A percentile compares a stretch with the other conserved stretches of the same genome.
phyloP scores from a whole-genome alignment of 2,113 vertebrate species.

The Platanista minor region DNA sequence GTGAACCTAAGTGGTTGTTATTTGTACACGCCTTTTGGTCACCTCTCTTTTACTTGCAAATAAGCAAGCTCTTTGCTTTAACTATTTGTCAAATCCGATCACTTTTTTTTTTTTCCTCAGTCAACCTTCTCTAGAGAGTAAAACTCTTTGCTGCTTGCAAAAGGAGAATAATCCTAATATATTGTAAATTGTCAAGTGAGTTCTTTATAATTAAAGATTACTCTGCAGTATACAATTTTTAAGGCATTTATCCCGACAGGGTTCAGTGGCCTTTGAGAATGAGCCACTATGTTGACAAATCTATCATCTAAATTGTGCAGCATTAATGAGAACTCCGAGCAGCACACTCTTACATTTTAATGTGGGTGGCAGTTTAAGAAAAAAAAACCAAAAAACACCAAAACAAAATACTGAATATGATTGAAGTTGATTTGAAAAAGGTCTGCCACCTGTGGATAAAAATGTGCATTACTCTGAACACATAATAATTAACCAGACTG shows the following conservation, averaged over 20 bases:
- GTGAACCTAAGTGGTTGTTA: slow-evolving; percentile 23
- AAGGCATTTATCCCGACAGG: slow-evolving; percentile 74
- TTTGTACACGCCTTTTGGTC: background rate
- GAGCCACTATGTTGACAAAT: slow-evolving; percentile 77
- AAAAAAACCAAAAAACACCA: background rate
- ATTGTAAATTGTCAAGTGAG: slow-evolving; percentile 62
- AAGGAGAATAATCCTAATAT: slow-evolving; percentile 63
- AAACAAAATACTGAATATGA: slow-evolving; percentile 73
- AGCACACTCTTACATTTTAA: slow-evolving; percentile 67
- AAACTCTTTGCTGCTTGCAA: slow-evolving; percentile 69
- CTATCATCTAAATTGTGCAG: slow-evolving; percentile 71
- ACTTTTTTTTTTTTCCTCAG: slow-evolving; percentile 52
- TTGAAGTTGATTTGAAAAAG: slow-evolving; percentile 78
- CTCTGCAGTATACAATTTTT: slow-evolving; percentile 54
- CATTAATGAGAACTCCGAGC: slow-evolving; percentile 76
- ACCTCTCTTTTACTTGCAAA: slow-evolving; percentile 58
- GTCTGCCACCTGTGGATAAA: slow-evolving; percentile 81
- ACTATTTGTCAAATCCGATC: slow-evolving; percentile 40
- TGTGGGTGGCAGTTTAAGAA: slow-evolving; percentile 68
- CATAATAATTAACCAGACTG: slow-evolving; percentile 74
- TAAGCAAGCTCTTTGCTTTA: slow-evolving; percentile 43
- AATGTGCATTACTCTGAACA: slow-evolving; percentile 71
- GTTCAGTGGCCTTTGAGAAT: slow-evolving; percentile 75
- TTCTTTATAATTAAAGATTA: slow-evolving; percentile 76
- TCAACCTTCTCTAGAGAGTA: slow-evolving; percentile 68